Evolutionary conservation across 2,888 invertebrate species (phyloP), one percentile per base, ranked within the genome.

Genomic region (Argynnis bischoffii): DNA sequence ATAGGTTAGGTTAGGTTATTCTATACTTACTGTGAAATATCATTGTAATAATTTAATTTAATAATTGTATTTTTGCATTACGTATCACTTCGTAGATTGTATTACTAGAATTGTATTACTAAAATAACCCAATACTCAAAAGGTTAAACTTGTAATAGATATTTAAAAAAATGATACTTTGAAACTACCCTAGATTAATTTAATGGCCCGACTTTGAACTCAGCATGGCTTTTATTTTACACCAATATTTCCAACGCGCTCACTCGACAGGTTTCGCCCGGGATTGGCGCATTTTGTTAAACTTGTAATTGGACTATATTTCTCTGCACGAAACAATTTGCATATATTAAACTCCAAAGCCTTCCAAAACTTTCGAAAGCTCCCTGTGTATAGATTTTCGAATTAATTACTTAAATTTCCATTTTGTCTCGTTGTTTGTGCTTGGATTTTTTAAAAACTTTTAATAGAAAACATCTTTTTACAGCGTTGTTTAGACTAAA

Each of bases 231-330:
- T 74, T 75, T 71, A 72, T 74, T 74, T 72, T 61, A 66, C 71
- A 66, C 71, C 72, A 72, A 73, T 73, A 72, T 73, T 70, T 66
- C 57, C 64, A 63, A 71, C 72, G 64, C 67, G 71, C 65, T 67
- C 64, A 57, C 63, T 63, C 66, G 72, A 73, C 73, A 72, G 74
- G 72, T 71, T 70, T 74, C 67, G 65, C 66, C 66, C 48, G 69
- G 66, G 67, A 70, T 72, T 69, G 72, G 64, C 65, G 68, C 59
- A 61, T 74, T 72, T 69, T 72, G 70, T 70, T 72, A 70, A 74
- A 72, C 59, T 72, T 74, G 69, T 73, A 69, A 72, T 72, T 72
- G 72, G 72, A 67, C 66, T 63, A 70, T 73, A 69, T 71, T 68
- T 72, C 66, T 70, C 67, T 61, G 66, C 66, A 53, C 66, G 66